Conservation (phyloP, 2,797 vertebrate species). For the Staurois parvus region DNA sequence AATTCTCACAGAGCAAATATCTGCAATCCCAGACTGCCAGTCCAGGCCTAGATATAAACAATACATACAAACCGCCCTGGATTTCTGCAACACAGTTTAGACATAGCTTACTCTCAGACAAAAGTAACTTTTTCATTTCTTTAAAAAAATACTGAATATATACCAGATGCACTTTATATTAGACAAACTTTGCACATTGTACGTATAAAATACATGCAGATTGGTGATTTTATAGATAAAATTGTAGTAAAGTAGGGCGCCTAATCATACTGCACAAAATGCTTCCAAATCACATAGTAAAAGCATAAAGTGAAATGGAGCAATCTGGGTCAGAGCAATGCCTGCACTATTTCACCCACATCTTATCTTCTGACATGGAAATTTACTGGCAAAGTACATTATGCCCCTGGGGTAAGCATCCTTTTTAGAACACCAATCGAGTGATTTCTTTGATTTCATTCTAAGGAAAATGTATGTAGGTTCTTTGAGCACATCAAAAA, state of each 20-base stretch:
- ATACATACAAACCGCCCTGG: no score
- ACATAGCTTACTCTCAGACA: no score
- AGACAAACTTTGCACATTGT: no score
- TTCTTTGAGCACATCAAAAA: constrained; percentile 25
- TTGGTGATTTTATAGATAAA: background rate
- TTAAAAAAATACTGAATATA: no score
- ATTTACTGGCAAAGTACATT: constrained; percentile 23
- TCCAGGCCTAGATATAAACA: no score
- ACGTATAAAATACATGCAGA: no score
- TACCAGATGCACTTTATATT: no score
- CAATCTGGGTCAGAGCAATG: constrained; percentile 29
- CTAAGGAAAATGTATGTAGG: constrained; percentile 20
- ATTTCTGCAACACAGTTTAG: no score
- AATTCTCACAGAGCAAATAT: no score
- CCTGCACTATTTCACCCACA: constrained; percentile 11
- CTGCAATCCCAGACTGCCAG: no score
- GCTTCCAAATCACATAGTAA: constrained; percentile 15
- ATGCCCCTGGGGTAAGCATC: constrained; percentile 16
- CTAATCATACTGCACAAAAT: background rate
- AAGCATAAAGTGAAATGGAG: background rate
- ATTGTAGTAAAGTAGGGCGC: background rate
- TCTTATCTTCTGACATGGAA: constrained; percentile 17
- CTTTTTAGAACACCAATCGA: constrained; percentile 6
- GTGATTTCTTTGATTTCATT: constrained; percentile 34
- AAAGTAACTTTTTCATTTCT: no score